These are phyloP conservation scores for Chironomus striatipennis DNA, from an alignment of 1,140 invertebrate species.

Conservation along the genomic window DNA sequence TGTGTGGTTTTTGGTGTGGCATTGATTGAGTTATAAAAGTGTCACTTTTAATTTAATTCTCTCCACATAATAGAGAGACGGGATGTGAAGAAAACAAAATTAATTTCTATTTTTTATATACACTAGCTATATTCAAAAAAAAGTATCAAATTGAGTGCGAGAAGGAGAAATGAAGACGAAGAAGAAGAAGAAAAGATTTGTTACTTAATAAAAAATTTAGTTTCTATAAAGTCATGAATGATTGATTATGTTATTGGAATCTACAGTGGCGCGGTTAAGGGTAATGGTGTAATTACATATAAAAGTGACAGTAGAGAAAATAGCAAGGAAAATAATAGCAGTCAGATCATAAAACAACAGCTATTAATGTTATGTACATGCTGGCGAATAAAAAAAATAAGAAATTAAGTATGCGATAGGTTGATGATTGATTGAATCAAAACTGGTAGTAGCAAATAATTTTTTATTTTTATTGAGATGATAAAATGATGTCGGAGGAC, in stretches of 20 bases:
- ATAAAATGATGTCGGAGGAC: too few relatives aligned
- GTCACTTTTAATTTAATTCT: slow-evolving; percentile 21
- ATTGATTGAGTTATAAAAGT: slow-evolving; percentile 23
- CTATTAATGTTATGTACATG: background rate
- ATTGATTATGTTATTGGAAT: slow-evolving; percentile 1
- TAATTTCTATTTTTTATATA: background rate
- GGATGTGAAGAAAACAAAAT: background rate
- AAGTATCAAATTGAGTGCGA: background rate
- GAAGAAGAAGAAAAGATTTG: background rate
- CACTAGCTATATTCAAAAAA: background rate
- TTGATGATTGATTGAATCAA: slow-evolving; percentile 14
- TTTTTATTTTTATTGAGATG: background rate
- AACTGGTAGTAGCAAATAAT: slow-evolving; percentile 1
- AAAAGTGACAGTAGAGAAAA: background rate
- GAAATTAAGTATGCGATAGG: slow-evolving; percentile 8
- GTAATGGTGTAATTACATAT: slow-evolving; percentile 9
- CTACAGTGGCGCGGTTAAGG: background rate
- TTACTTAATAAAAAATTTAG: slow-evolving; percentile 2
- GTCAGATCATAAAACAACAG: slow-evolving; percentile 12
- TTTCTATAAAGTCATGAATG: slow-evolving; percentile 4
- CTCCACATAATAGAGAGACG: background rate
- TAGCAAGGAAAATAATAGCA: background rate
- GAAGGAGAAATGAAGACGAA: background rate
- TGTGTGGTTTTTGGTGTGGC: background rate
- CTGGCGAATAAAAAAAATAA: background rate